Conservation (phyloP, 2,888 invertebrate genomes). For the Mystacides longicornis region DNA sequence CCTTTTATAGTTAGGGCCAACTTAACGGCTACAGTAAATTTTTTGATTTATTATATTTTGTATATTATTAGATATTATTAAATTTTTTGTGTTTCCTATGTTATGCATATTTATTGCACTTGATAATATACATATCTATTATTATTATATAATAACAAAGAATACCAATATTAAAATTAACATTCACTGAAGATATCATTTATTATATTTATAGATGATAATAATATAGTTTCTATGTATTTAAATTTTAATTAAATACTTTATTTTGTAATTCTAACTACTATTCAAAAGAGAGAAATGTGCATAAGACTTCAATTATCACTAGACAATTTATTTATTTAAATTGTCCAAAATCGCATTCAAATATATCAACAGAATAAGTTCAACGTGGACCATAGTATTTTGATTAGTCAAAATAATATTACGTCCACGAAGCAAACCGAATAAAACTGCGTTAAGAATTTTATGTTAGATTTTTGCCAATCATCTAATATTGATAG, state of each 20-base stretch:
- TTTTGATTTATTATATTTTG: not conserved
- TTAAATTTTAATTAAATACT: not conserved
- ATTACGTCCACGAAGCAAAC: too few species aligned
- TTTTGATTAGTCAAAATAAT: too few species aligned
- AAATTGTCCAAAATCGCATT: slow-evolving; percentile 20
- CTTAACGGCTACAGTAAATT: not conserved
- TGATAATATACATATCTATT: not conserved
- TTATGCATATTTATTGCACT: not conserved
- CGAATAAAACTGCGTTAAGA: too few species aligned
- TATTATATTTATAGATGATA: not conserved
- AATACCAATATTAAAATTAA: not conserved
- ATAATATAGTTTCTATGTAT: not conserved
- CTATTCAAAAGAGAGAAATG: slow-evolving; percentile 24
- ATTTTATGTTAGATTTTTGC: too few species aligned
- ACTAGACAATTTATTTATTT: slow-evolving; percentile 36
- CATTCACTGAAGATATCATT: not conserved
- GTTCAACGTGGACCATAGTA: too few species aligned
- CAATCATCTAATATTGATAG: too few species aligned
- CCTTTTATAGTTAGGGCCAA: not conserved
- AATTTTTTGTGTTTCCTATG: not conserved
- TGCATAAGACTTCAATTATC: slow-evolving; percentile 43
- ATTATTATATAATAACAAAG: not conserved
- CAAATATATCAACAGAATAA: slow-evolving; percentile 8
- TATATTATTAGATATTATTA: not conserved
- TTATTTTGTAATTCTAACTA: slow-evolving; percentile 21